Conservation (phyloP, 2,888 invertebrate species). For the Limnephilus rhombicus region DNA sequence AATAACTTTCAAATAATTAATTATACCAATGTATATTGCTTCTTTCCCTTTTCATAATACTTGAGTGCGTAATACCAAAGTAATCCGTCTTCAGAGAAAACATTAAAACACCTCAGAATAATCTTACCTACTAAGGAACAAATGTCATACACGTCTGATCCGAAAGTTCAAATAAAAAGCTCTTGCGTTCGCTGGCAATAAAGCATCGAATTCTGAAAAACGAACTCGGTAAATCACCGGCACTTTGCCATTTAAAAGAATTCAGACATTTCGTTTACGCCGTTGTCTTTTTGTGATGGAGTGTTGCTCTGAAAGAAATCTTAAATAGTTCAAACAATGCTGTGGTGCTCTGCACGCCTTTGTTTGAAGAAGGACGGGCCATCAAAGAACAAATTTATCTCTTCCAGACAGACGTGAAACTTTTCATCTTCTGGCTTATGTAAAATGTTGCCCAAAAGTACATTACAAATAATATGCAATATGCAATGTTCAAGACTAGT, state of each 20-base stretch:
- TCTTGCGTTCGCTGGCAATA: neutral
- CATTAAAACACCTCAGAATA: constrained; percentile 4
- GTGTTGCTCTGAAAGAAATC: constrained; percentile 43
- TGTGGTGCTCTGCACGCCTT: constrained; percentile 34
- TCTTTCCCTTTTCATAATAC: neutral
- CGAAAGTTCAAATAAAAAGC: constrained; percentile 20
- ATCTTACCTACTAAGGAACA: neutral
- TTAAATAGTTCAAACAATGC: constrained; percentile 57
- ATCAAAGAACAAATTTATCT: constrained; percentile 47
- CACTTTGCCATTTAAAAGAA: constrained; percentile 56
- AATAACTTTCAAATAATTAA: neutral
- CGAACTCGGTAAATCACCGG: constrained; percentile 60
- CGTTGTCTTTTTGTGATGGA: constrained; percentile 37
- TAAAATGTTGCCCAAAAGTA: neutral
- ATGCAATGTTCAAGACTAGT: neutral
- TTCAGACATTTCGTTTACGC: constrained; percentile 54
- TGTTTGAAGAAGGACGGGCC: constrained; percentile 49
- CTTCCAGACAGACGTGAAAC: constrained; percentile 17
- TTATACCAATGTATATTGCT: neutral
- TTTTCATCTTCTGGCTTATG: constrained; percentile 15
- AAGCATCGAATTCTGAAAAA: constrained; percentile 57
- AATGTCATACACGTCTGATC: constrained; percentile 2
- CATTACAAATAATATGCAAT: neutral
- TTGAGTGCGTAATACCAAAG: neutral
- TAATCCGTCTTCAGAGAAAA: neutral